A percentile compares a stretch with the other conserved stretches of the same genome.
Evolutionary conservation across 2,888 invertebrate species (phyloP).

Genomic region (Pseudococcus viburni): DNA sequence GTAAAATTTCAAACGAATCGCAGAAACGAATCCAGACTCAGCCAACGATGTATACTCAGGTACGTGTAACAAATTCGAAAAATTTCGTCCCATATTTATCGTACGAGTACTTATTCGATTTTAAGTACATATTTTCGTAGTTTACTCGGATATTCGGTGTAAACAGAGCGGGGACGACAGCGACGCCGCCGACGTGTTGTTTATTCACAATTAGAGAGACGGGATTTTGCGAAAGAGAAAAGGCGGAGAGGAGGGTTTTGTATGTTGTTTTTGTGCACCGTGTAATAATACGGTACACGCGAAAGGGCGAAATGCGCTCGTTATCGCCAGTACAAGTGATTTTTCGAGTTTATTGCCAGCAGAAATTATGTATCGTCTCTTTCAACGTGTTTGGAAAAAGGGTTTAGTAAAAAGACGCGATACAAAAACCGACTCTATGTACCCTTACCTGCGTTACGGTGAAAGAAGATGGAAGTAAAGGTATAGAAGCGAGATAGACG

Average conservation of each 20-base stretch:
- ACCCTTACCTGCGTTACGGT: neutral
- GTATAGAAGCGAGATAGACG: neutral
- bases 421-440: neutral
- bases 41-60: constrained; percentile 47
- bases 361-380: neutral
- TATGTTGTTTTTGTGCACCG: neutral
- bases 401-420: constrained; percentile 7
- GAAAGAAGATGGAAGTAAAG: neutral
- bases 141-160: neutral
- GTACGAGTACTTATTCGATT: neutral
- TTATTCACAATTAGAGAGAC: constrained; percentile 8
- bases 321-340: neutral
- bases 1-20: neutral
- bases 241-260: neutral
- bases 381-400: neutral
- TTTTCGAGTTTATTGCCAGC: too few species aligned
- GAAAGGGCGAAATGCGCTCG: neutral
- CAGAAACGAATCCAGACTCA: constrained; percentile 52
- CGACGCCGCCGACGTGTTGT: neutral
- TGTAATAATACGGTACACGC: neutral
- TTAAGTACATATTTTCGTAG: neutral
- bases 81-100: neutral
- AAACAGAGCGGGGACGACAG: neutral
- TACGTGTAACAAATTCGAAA: neutral
- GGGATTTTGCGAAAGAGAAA: neutral